A percentile compares a stretch with the other conserved stretches of the same genome.
phyloP scores from a whole-genome alignment of 2,888 invertebrate species.

The Tanytarsus gracilentus region DNA sequence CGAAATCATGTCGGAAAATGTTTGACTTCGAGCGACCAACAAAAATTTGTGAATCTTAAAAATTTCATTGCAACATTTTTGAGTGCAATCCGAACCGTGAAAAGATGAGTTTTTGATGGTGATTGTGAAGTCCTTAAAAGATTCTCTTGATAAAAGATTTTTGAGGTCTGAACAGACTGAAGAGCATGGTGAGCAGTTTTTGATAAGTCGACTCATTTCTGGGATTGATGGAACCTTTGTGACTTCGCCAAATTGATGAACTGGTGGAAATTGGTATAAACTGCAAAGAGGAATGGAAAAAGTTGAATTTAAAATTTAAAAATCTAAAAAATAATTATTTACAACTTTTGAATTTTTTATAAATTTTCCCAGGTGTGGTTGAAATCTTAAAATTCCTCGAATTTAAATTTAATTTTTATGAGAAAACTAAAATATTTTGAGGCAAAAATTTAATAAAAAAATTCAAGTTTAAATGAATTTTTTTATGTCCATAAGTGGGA shows the following conservation, averaged over 20 bases:
- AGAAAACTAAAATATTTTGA: too few species aligned
- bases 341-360: too few species aligned
- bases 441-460: too few species aligned
- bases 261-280: too few species aligned
- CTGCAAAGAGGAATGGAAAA: too few species aligned
- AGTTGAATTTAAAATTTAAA: too few species aligned
- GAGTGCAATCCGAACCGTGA: not conserved
- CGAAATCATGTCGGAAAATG: not conserved
- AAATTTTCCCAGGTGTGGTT: too few species aligned
- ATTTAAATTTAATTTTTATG: too few species aligned
- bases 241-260: not conserved
- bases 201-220: not conserved
- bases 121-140: not conserved
- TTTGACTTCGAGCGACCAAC: not conserved
- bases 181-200: not conserved
- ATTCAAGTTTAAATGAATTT: not conserved
- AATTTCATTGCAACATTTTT: not conserved
- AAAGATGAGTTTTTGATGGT: not conserved
- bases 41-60: not conserved
- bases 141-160: not conserved
- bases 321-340: too few species aligned
- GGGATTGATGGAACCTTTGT: not conserved
- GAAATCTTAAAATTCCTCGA: too few species aligned
- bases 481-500: too few species aligned
- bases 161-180: not conserved